Conservation (phyloP, 2,888 invertebrate genomes). For the Aphelenchoides bicaudatus region DNA sequence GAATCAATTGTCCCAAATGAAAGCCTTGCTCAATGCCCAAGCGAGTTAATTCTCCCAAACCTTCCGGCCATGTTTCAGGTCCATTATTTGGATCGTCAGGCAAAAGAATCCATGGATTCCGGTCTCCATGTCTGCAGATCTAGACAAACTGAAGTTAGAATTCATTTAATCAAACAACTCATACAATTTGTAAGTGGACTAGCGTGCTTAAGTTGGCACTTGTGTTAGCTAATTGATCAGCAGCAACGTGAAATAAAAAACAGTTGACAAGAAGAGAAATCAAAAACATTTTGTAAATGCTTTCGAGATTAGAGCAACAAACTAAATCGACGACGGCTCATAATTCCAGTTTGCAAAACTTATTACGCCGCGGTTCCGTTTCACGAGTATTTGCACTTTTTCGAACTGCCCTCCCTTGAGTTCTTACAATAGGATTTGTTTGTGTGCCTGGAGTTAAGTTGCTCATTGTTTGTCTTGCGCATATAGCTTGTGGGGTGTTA, state of each 20-base stretch:
- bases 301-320: no score
- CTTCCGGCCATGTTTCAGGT: constrained; percentile 43
- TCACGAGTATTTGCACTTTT: no score
- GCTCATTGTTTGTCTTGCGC: no score
- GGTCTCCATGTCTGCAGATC: constrained; percentile 58
- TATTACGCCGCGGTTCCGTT: no score
- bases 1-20: constrained; percentile 73
- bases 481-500: no score
- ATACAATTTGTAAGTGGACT: background rate
- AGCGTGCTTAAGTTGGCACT: background rate
- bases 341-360: no score
- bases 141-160: constrained; percentile 39
- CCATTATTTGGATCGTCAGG: constrained; percentile 39
- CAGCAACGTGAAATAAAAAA: background rate
- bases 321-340: no score
- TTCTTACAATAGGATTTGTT: no score
- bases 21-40: constrained; percentile 68
- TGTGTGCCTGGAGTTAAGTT: no score
- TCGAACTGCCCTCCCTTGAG: no score
- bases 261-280: no score
- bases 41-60: constrained; percentile 54
- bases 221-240: background rate
- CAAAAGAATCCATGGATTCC: constrained; percentile 46
- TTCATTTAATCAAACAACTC: background rate
- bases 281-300: no score